phyloP scores from a whole-genome alignment of 2,113 vertebrate species.

The Himantopus leucocephalus region DNA sequence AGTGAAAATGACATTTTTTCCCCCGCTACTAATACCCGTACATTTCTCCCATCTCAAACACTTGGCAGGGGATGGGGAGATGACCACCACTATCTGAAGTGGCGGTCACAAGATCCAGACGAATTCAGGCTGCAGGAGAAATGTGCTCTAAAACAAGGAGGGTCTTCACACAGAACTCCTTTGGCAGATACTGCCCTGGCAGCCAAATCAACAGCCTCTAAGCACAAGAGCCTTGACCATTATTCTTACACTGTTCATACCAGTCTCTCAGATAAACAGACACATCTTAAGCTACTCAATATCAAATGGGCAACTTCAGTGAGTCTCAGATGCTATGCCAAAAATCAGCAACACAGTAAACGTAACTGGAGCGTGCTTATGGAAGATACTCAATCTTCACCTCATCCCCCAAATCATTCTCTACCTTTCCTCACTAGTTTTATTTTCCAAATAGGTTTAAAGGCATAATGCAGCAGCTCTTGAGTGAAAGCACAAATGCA shows the following conservation, averaged over 20 bases:
- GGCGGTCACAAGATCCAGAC: rapidly evolving
- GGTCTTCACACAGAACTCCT: background rate
- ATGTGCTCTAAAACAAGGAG: background rate
- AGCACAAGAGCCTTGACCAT: background rate
- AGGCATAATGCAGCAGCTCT: background rate
- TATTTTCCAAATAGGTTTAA: background rate
- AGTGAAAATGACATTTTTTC: background rate
- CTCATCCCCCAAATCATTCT: background rate
- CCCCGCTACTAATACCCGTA: background rate
- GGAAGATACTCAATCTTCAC: background rate
- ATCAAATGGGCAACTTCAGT: background rate
- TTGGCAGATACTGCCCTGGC: background rate
- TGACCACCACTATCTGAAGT: background rate
- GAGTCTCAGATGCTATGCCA: background rate
- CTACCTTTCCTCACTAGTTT: background rate
- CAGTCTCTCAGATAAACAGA: background rate
- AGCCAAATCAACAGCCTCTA: background rate
- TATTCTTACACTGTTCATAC: background rate
- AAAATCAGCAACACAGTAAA: background rate
- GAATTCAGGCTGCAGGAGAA: background rate
- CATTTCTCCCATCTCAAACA: background rate
- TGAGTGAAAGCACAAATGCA: background rate
- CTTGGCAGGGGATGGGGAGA: background rate
- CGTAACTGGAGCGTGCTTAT: background rate
- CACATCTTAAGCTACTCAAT: background rate